A percentile compares a stretch with the other conserved stretches of the same genome.
These are phyloP conservation scores for Dolichotis patagonum DNA, from an alignment of 2,113 vertebrate species.

Conservation along the genomic window DNA sequence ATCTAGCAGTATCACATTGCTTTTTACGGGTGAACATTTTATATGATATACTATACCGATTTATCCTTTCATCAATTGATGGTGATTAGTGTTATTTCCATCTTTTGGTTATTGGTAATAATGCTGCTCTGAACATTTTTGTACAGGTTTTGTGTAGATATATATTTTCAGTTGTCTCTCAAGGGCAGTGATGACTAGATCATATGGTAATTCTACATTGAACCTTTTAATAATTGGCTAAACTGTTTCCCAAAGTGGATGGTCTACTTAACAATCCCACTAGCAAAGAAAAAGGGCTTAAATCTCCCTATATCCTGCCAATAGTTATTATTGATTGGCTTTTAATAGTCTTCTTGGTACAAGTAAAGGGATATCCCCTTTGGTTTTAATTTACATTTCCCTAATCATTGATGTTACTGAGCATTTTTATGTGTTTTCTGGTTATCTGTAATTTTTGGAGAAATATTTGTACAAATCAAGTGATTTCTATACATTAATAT, in stretches of 20 bases:
- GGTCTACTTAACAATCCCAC: neutral
- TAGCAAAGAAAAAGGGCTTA: neutral
- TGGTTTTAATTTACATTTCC: neutral
- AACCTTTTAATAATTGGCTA: neutral
- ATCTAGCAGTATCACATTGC: neutral
- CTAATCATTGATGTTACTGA: neutral
- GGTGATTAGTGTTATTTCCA: neutral
- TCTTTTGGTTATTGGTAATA: neutral
- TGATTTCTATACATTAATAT: neutral
- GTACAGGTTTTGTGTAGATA: neutral
- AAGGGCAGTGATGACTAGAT: neutral
- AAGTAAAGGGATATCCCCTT: neutral
- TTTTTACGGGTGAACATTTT: neutral
- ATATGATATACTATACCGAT: neutral
- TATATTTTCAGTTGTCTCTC: neutral
- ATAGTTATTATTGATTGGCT: neutral
- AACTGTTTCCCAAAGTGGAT: slow-evolving; percentile 12
- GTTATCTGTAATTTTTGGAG: neutral
- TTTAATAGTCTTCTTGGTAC: neutral
- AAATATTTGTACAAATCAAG: neutral
- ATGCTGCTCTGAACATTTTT: neutral
- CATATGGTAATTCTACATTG: neutral
- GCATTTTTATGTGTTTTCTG: neutral
- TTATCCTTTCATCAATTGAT: neutral
- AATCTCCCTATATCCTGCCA: neutral